phyloP scores from a whole-genome alignment of 2,797 vertebrate species.

The Xenopus petersii region DNA sequence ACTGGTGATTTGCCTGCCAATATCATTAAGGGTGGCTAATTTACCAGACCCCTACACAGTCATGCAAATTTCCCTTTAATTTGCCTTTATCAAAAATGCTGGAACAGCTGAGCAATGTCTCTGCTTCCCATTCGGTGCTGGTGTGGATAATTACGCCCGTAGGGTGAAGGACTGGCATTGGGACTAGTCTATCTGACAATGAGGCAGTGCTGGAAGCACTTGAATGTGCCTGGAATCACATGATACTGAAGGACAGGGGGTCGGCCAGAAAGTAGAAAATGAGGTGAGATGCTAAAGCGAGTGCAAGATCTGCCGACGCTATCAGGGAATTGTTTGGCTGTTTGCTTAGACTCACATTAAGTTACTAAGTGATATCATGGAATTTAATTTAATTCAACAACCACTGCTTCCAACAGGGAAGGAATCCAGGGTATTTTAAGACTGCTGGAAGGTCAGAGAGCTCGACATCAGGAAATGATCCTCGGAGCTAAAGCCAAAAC shows the following conservation, averaged over 20 bases:
- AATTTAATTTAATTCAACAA: conserved; percentile 52
- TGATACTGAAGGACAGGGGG: conserved; percentile 42
- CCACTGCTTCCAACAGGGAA: conserved; percentile 52
- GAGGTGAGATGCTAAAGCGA: conserved; percentile 44
- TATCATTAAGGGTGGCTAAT: too few relatives aligned
- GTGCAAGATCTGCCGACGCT: conserved; percentile 39
- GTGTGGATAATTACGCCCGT: too few relatives aligned
- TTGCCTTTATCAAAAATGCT: too few relatives aligned
- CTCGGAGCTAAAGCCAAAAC: neutral
- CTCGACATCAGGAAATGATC: neutral
- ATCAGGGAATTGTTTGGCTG: conserved; percentile 47
- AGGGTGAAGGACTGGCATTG: too few relatives aligned
- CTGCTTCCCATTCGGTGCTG: too few relatives aligned
- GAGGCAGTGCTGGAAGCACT: conserved; percentile 1
- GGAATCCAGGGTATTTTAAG: conserved; percentile 26
- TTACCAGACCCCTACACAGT: too few relatives aligned
- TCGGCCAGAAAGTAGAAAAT: conserved; percentile 51
- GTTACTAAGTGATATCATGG: conserved; percentile 61
- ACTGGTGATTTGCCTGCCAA: too few relatives aligned
- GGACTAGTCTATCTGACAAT: too few relatives aligned
- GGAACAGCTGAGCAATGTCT: too few relatives aligned
- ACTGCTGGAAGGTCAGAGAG: neutral
- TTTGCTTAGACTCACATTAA: conserved; percentile 55
- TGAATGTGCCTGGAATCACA: conserved; percentile 37
- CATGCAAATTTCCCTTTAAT: too few relatives aligned